Evolutionary conservation across 64 coral and sea anemone genomes (phyloP).

Genomic region (Catalaphyllia jardinei): DNA sequence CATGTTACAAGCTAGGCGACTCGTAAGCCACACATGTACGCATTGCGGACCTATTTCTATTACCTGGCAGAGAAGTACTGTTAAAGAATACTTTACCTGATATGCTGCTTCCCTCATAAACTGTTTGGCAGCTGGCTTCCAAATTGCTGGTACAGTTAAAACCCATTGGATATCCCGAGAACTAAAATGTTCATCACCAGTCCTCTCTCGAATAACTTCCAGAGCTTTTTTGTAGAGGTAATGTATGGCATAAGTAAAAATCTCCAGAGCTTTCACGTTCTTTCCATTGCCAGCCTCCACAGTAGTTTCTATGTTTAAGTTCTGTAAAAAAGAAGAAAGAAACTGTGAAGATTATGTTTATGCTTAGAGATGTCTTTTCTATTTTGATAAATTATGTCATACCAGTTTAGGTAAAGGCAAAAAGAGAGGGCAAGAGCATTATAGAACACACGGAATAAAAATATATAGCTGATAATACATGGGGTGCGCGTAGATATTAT

Average conservation of each 20-base stretch:
- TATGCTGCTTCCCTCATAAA: slow-evolving; percentile 10
- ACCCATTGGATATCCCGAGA: neutral
- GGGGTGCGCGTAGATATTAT: no score
- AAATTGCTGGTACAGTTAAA: neutral
- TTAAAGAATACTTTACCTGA: neutral
- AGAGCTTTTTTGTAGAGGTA: neutral
- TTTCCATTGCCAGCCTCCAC: neutral
- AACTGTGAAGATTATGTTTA: neutral
- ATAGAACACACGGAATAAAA: no score
- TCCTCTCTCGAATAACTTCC: neutral
- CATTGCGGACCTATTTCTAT: no score
- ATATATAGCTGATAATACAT: no score
- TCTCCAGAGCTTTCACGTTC: neutral
- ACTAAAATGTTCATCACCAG: neutral
- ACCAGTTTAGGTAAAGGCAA: no score
- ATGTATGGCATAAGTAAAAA: neutral
- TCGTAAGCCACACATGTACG: no score
- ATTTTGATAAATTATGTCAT: no score
- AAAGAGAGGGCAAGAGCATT: no score
- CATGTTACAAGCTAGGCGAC: no score
- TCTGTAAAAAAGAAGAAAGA: neutral
- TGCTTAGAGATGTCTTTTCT: neutral
- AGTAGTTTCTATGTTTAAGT: neutral
- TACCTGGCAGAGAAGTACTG: no score
- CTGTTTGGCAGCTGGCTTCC: neutral